These are phyloP conservation scores for Agrochola lota DNA, from an alignment of 2,888 invertebrate genomes.

Conservation along the genomic window DNA sequence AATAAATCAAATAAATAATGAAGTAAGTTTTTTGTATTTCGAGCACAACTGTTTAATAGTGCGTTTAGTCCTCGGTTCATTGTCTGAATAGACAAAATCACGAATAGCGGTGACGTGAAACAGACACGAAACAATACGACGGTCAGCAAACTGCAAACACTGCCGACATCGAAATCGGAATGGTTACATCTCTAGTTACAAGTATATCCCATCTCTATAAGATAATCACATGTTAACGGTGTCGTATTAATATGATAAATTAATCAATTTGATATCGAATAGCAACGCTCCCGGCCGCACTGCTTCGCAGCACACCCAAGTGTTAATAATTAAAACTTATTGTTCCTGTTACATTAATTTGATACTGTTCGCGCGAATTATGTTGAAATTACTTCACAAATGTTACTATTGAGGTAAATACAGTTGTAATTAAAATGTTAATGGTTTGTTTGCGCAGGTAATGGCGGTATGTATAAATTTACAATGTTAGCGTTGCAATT, in stretches of 20 bases:
- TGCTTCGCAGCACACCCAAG: conserved; percentile 19
- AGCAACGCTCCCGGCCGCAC: conserved; percentile 13
- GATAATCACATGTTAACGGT: conserved; percentile 40
- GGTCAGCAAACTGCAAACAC: too few relatives aligned
- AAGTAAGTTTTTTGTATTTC: too few relatives aligned
- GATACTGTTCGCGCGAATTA: conserved; percentile 54
- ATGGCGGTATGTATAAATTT: conserved; percentile 23
- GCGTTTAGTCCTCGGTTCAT: too few relatives aligned
- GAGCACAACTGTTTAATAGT: too few relatives aligned
- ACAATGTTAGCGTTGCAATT: conserved; percentile 11
- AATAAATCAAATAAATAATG: too few relatives aligned
- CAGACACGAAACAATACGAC: too few relatives aligned
- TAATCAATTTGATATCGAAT: conserved; percentile 49
- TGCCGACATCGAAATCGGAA: too few relatives aligned
- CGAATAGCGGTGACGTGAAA: too few relatives aligned
- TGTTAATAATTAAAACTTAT: conserved; percentile 64
- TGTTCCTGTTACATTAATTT: conserved; percentile 61
- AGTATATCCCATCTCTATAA: conserved; percentile 11
- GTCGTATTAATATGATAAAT: conserved; percentile 51
- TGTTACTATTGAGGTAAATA: conserved; percentile 51
- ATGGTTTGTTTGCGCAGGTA: conserved; percentile 47
- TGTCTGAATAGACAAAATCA: too few relatives aligned
- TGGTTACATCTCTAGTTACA: not conserved
- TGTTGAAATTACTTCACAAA: conserved; percentile 54
- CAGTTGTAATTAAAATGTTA: conserved; percentile 55